Evolutionary conservation across 1,140 invertebrate species (phyloP), one percentile per base, ranked within the genome.

Genomic region (Leptonema lineaticorne): DNA sequence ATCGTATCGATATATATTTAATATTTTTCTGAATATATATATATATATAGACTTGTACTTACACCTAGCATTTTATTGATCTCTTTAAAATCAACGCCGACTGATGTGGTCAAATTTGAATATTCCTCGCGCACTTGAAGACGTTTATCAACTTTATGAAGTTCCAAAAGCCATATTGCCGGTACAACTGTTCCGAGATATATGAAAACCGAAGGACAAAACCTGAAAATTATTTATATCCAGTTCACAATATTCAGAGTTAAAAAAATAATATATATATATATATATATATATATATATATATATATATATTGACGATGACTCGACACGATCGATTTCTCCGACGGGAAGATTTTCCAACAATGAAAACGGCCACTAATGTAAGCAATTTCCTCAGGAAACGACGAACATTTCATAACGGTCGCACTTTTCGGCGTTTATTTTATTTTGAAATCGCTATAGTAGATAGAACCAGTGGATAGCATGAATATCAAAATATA

Each of bases 121-220:
- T 82, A 82, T 64, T 84, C 79, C 59, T 83, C 84, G 30, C 79
- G 81, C 33, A 80, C 81, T 78, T 76, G 82, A 46, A 88, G 71
- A 22, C 88, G 76, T 22, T 85, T 83, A 63, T 91, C 89, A 4
- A 93, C 88, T 78, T 93, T 92, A 74, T 93, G 90, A 58, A 94
- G 79, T 77, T 94, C 92, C 50, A 94, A 76, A 0, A 94, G 81
- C 92, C 92, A 93, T 76, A 93, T 93, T 7, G 92, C 89, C 0
- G 92, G 92, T 1, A 93, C 91, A 48, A 92, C 89, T 74, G 90
- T 90, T 37, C 87, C 87, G 24, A 93, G 79, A 74, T 93, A 93
- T 14, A 93, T 82, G 79, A 93, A 93, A 0, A 94, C 92, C 1
- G 91, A 93, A 18, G 92, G 92, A 73, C 92, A 94, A 79, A 94